phyloP scores from a whole-genome alignment of 2,797 vertebrate genomes.

The Ammospiza maritima region DNA sequence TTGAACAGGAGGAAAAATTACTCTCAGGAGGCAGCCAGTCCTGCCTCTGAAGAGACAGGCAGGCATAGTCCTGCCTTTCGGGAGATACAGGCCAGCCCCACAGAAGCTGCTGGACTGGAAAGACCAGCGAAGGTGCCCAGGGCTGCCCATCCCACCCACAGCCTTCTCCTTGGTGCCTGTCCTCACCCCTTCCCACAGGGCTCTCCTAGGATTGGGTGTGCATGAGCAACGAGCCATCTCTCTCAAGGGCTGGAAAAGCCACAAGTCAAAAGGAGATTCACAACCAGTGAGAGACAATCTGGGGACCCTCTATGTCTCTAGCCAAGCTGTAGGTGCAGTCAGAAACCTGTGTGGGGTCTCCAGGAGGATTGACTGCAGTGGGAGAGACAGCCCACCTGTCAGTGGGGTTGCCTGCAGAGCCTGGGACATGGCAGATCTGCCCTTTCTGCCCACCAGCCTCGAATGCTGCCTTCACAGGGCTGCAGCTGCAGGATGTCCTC shows the following conservation, averaged over 20 bases:
- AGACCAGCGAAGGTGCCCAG: background rate
- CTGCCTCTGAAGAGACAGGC: background rate
- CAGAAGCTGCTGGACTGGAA: background rate
- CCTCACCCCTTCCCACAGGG: background rate
- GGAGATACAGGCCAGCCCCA: background rate
- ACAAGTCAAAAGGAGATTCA: background rate
- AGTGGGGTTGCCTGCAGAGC: background rate
- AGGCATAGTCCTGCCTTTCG: background rate
- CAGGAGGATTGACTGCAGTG: background rate
- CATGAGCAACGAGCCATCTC: background rate
- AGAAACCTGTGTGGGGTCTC: accelerated
- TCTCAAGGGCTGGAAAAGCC: background rate
- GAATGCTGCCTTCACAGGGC: background rate
- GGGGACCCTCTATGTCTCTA: background rate
- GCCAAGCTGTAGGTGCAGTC: background rate
- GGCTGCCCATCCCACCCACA: background rate
- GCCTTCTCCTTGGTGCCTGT: background rate
- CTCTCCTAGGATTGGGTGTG: background rate
- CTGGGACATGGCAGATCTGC: background rate
- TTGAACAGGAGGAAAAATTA: background rate
- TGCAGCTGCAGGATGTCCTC: accelerated
- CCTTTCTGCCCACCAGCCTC: background rate
- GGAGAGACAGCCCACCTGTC: background rate
- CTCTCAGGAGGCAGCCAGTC: background rate
- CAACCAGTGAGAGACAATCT: background rate